phyloP scores from a whole-genome alignment of 2,797 vertebrate species.

The Mallotus villosus region DNA sequence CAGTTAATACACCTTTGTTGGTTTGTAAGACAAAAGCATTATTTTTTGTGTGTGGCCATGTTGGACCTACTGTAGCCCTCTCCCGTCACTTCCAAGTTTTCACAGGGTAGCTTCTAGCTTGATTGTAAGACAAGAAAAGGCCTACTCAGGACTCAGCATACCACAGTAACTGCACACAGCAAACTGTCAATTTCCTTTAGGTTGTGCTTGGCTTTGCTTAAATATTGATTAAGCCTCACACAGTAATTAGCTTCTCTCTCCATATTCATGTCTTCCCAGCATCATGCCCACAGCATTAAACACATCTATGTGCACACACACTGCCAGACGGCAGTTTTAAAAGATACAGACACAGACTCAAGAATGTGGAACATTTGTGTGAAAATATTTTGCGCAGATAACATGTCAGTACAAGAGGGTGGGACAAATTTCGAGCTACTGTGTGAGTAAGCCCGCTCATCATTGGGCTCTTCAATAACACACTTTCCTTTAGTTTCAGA shows the following conservation, averaged over 20 bases:
- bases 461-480: conserved; percentile 60
- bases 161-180: conserved; percentile 64
- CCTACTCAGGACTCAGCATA: conserved; percentile 61
- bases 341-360: conserved; percentile 31
- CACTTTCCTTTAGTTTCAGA: conserved; percentile 54
- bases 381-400: conserved; percentile 48
- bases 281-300: conserved; percentile 71
- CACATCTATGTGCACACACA: conserved; percentile 54
- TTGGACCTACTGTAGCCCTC: conserved; percentile 37
- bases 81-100: conserved; percentile 52
- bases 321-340: conserved; percentile 28
- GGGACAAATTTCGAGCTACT: conserved; percentile 57
- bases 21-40: conserved; percentile 52
- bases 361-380: conserved; percentile 63
- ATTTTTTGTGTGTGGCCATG: conserved; percentile 52
- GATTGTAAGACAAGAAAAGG: conserved; percentile 69
- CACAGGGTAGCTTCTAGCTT: conserved; percentile 66
- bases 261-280: conserved; percentile 58
- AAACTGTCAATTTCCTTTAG: conserved; percentile 65
- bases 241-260: conserved; percentile 63
- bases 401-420: conserved; percentile 50
- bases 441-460: conserved; percentile 41
- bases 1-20: conserved; percentile 29
- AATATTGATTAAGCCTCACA: conserved; percentile 67
- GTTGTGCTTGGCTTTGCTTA: conserved; percentile 57